Percentiles rank a stretch among this genome's conserved stretches.
phyloP scores from a whole-genome alignment of 2,113 vertebrate genomes.

The Anolis sagrei region DNA sequence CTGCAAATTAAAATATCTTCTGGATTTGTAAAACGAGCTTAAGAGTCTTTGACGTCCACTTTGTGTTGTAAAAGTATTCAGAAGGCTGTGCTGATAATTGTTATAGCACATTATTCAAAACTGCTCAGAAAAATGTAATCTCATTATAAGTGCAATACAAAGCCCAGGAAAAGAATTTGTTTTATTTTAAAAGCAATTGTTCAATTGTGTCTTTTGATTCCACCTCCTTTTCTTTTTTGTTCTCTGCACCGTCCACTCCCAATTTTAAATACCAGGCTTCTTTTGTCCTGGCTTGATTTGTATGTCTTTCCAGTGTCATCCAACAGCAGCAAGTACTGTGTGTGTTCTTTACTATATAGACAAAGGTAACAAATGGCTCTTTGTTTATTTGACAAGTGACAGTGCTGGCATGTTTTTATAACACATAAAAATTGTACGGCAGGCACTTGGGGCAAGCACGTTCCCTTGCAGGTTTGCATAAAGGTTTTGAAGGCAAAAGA shows the following conservation, averaged over 20 bases:
- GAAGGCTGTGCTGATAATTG: conserved; percentile 49
- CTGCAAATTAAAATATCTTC: conserved; percentile 61
- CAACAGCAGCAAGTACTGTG: conserved; percentile 36
- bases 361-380: conserved; percentile 41
- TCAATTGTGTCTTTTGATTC: conserved; percentile 2
- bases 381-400: conserved; percentile 48
- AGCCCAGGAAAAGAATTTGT: conserved; percentile 24
- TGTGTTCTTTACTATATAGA: conserved; percentile 37
- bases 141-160: conserved; percentile 40
- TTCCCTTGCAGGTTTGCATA: not conserved
- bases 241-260: not conserved
- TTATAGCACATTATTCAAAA: conserved; percentile 12
- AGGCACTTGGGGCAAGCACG: not conserved
- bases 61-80: conserved; percentile 42
- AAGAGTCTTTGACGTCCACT: conserved; percentile 49
- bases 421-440: not conserved
- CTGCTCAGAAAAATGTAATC: conserved; percentile 30
- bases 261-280: not conserved
- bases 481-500: not conserved
- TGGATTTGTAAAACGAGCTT: conserved; percentile 57
- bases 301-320: conserved; percentile 25
- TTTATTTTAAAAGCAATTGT: not conserved
- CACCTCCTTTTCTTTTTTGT: conserved; percentile 19
- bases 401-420: conserved; percentile 33
- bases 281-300: conserved; percentile 39